Evolutionary conservation across 2,888 invertebrate genomes (phyloP).

Genomic region (Caenorhabditis zanzibari): DNA sequence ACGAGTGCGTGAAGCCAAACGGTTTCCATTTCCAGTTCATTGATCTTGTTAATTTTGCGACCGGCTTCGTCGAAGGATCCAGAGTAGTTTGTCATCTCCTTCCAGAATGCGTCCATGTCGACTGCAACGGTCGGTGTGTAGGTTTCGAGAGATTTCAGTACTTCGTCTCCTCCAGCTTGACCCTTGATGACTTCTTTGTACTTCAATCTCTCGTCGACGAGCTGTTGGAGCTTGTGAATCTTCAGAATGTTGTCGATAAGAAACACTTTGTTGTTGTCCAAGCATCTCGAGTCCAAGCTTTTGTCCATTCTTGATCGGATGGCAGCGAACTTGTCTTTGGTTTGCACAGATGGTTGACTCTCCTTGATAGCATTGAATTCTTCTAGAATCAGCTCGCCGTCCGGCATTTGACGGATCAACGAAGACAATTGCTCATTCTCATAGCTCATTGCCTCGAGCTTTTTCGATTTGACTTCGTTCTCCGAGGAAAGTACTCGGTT

Average conservation of each 20-base stretch:
- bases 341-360: constrained; percentile 29
- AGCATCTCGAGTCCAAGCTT: constrained; percentile 13
- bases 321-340: constrained; percentile 45
- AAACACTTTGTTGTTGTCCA: constrained; percentile 37
- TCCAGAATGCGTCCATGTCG: constrained; percentile 33
- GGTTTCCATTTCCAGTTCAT: constrained; percentile 28
- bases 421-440: constrained; percentile 33
- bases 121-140: neutral
- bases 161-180: constrained; percentile 28
- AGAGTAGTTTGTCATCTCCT: constrained; percentile 2
- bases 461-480: constrained; percentile 63
- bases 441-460: constrained; percentile 29
- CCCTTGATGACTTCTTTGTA: constrained; percentile 12
- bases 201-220: constrained; percentile 13
- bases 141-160: neutral
- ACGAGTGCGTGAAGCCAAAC: constrained; percentile 40
- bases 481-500: constrained; percentile 63
- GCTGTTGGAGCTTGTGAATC: constrained; percentile 37
- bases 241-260: constrained; percentile 46
- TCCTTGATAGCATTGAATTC: constrained; percentile 53
- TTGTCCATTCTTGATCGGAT: constrained; percentile 41
- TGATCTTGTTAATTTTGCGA: constrained; percentile 31
- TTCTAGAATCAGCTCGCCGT: constrained; percentile 30
- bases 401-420: constrained; percentile 47
- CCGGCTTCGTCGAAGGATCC: constrained; percentile 27